These are phyloP conservation scores for Pao palembangensis DNA, from an alignment of 2,113 vertebrate species.

Conservation along the genomic window DNA sequence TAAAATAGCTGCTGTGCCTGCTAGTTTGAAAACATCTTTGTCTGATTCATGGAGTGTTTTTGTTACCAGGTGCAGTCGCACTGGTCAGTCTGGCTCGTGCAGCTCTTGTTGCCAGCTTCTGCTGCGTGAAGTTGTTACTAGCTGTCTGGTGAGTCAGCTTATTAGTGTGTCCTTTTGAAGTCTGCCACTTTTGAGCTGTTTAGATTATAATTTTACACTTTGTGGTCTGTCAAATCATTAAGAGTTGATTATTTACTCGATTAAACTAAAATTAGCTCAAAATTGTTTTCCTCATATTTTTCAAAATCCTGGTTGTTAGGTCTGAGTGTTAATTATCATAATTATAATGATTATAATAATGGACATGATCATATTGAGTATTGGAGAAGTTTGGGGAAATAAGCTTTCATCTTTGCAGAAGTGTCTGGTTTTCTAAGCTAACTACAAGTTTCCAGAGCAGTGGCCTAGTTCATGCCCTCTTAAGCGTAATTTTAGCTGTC, in stretches of 20 bases:
- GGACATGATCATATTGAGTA: background rate
- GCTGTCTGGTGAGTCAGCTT: slow-evolving; percentile 36
- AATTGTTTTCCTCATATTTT: background rate
- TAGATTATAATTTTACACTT: slow-evolving; percentile 6
- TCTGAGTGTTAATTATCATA: background rate
- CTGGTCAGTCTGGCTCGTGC: slow-evolving; percentile 29
- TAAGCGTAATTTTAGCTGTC: slow-evolving; percentile 54
- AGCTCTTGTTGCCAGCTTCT: slow-evolving; percentile 26
- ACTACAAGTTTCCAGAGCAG: slow-evolving; percentile 28
- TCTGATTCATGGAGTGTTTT: background rate
- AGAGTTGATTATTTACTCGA: slow-evolving; percentile 8
- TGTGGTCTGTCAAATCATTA: background rate
- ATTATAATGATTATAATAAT: background rate
- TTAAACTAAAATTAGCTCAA: background rate
- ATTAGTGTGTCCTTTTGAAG: slow-evolving; percentile 4
- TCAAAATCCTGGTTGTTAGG: background rate
- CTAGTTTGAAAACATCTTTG: too few species aligned
- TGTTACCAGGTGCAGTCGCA: slow-evolving; percentile 18
- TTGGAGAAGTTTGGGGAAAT: background rate
- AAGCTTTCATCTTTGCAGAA: background rate
- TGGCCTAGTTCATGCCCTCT: slow-evolving; percentile 59
- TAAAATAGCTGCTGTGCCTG: too few species aligned
- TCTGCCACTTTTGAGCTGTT: slow-evolving; percentile 26
- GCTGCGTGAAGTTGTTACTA: slow-evolving; percentile 45
- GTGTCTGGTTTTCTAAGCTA: slow-evolving; percentile 23